phyloP scores from a whole-genome alignment of 2,113 vertebrate genomes.

The Propithecus coquereli region DNA sequence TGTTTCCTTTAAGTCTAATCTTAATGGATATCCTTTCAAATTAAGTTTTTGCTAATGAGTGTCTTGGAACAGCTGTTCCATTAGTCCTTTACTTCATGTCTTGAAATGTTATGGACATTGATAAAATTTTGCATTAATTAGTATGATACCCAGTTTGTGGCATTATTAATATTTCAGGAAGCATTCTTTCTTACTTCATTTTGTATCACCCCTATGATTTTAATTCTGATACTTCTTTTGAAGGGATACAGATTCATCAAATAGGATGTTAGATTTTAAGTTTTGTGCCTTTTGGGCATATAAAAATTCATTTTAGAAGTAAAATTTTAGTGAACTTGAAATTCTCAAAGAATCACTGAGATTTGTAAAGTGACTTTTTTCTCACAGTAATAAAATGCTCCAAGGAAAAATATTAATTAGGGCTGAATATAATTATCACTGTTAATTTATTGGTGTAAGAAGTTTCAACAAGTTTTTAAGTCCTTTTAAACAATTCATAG shows the following conservation, averaged over 20 bases:
- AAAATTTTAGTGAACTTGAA: not conserved
- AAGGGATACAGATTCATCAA: not conserved
- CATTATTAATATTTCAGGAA: not conserved
- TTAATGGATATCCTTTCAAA: not conserved
- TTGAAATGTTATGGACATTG: not conserved
- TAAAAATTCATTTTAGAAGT: conserved; percentile 1
- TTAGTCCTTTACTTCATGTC: not conserved
- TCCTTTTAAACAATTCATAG: not conserved
- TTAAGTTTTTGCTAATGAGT: not conserved
- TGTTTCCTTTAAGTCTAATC: not conserved
- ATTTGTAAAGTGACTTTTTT: not conserved
- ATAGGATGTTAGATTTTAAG: not conserved
- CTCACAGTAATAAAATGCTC: not conserved
- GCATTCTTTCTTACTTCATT: not conserved
- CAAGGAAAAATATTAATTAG: not conserved
- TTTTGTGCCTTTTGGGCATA: not conserved
- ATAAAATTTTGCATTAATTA: not conserved
- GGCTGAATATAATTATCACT: not conserved
- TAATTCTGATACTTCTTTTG: not conserved
- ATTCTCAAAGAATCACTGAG: not conserved
- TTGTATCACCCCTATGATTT: not conserved
- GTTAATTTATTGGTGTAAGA: not conserved
- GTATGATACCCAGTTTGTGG: not conserved
- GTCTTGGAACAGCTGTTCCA: not conserved
- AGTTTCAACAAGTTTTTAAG: not conserved